These are phyloP conservation scores for Acromyrmex heyeri DNA, from an alignment of 1,140 invertebrate genomes.

Conservation along the genomic window DNA sequence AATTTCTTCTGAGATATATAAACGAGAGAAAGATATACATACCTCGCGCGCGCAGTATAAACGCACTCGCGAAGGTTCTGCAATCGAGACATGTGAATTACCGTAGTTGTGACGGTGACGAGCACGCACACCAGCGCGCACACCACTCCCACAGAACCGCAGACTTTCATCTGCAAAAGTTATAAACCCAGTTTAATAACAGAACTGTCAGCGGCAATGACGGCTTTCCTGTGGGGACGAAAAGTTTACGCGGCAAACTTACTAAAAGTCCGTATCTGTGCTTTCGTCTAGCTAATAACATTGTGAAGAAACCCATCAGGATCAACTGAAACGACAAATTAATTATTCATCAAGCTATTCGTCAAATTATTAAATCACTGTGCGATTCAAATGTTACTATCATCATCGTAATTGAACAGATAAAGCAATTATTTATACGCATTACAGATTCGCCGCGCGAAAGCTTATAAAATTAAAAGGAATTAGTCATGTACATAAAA, in stretches of 20 bases:
- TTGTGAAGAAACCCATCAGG: conserved; percentile 94
- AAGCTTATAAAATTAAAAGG: conserved; percentile 9
- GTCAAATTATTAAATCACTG: too few relatives aligned
- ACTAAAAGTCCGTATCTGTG: conserved; percentile 95
- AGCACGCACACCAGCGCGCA: conserved; percentile 94
- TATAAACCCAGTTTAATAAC: conserved; percentile 69
- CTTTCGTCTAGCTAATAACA: conserved; percentile 93
- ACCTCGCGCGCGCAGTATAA: conserved; percentile 89
- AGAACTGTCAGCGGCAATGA: conserved; percentile 31
- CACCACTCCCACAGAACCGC: conserved; percentile 93
- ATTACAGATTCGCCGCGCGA: not conserved
- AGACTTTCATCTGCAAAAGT: conserved; percentile 93
- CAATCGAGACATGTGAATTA: conserved; percentile 96
- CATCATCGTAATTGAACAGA: not conserved
- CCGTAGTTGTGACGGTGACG: conserved; percentile 96
- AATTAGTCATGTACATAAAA: not conserved
- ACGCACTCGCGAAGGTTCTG: conserved; percentile 95
- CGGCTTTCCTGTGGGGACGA: conserved; percentile 2
- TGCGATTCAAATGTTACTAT: not conserved
- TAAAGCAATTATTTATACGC: not conserved
- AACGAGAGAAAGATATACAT: conserved; percentile 36
- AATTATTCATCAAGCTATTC: conserved; percentile 11
- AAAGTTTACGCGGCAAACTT: conserved; percentile 81
- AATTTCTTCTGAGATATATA: conserved; percentile 3
- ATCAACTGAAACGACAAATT: conserved; percentile 89